Base-by-base conservation (phyloP, 2,113 vertebrate species). In the Campylomormyrus numenius region DNA sequence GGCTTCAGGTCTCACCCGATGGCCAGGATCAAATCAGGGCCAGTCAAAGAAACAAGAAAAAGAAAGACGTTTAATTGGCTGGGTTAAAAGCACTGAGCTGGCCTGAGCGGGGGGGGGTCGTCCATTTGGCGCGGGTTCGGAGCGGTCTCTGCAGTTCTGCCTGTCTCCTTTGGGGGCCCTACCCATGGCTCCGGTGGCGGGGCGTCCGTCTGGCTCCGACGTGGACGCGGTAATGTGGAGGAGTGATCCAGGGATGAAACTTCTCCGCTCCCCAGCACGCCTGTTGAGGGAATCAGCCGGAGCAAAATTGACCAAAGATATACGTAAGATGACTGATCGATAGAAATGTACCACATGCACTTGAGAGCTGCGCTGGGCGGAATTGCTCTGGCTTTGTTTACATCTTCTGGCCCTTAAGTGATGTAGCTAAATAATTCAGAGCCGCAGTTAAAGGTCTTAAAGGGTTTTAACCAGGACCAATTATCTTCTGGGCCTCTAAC, bases 401-500 rank as follows among this genome's bases (percentile, higher is more conserved):
- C 84, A 90, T 90, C 89, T 85, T 85, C 87, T 88, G 87, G 52
- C 88, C 83, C 56, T 83, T 88, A 91, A 89, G 88, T 89, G 87
- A 83, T 66, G 85, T 27, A 50, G 9, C 87, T 90, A 85, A 91
- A 91, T 90, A 91, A 91, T 91, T 89, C 89, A 91, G 89, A 58
- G 50, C 88, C 77, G 70, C 91, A 90, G 88, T 90, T 90, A 89
- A 84, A 84, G 80, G 70, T 89, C 90, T 90, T 85, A 31, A n/a
- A 88, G 74, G 91, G 77, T 88, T 89, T 91, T 90, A 85, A 90
- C 70, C 84, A 88, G 89, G 56, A 35, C 86, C 86, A 70, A 46
- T 90, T 88, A 85, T 50, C 8, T 83, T 88, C 48, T 39, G 62
- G n/a, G 77, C 74, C 87, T 85, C 15, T 90, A 85, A 88, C 83